These are phyloP conservation scores for Trididemnum miniatum DNA, from an alignment of 23 tunicate species.

Conservation along the genomic window DNA sequence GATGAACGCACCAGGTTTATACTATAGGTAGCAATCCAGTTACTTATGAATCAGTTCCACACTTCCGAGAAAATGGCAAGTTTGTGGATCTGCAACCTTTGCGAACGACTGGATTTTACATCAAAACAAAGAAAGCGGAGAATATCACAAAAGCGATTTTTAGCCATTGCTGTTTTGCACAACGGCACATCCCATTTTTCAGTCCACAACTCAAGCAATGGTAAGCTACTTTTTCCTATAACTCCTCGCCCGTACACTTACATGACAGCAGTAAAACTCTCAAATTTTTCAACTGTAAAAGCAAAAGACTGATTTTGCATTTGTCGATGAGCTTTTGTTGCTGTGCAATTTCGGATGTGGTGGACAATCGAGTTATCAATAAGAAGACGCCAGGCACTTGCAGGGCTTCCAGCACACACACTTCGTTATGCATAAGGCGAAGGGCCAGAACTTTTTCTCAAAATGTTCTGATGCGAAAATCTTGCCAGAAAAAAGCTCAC, in stretches of 20 bases:
- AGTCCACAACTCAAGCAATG: constrained; percentile 32
- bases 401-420: constrained; percentile 46
- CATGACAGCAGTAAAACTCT: constrained; percentile 32
- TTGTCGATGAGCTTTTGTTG: constrained; percentile 26
- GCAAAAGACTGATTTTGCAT: constrained; percentile 27
- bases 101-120: constrained; percentile 35
- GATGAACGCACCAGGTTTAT: constrained; percentile 38
- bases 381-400: constrained; percentile 51
- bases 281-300: constrained; percentile 25
- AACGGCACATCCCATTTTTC: constrained; percentile 31
- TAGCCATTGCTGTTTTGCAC: constrained; percentile 18
- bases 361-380: constrained; percentile 30
- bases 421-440: constrained; percentile 28
- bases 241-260: constrained; percentile 24
- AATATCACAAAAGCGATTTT: constrained; percentile 30
- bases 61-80: constrained; percentile 23
- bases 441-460: constrained; percentile 44
- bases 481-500: constrained; percentile 27
- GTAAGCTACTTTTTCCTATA: constrained; percentile 24
- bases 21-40: constrained; percentile 15
- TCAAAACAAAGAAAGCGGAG: constrained; percentile 28
- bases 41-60: constrained; percentile 17
- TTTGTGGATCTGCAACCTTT: constrained; percentile 34
- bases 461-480: constrained; percentile 23
- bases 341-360: constrained; percentile 27